phyloP scores from a whole-genome alignment of 1,140 invertebrate genomes.

The Drosophila prosaltans region DNA sequence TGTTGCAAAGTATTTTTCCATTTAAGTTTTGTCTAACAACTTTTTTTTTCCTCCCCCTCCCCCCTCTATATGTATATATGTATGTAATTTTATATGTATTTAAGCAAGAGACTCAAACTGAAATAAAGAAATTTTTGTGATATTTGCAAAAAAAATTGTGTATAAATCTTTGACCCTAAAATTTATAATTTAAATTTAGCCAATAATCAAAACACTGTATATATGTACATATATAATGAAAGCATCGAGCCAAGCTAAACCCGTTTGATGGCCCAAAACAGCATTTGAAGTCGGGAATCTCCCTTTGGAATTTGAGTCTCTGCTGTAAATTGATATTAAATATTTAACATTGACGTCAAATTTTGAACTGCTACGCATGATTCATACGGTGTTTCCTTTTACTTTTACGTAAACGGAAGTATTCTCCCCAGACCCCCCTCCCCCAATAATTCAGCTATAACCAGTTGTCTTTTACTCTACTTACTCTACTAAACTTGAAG shows the following conservation, averaged over 20 bases:
- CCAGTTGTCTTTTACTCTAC: background rate
- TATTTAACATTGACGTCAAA: background rate
- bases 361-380: background rate
- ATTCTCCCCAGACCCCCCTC: background rate
- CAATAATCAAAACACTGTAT: too few species aligned
- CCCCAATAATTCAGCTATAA: background rate
- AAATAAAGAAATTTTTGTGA: constrained; percentile 21
- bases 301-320: too few species aligned
- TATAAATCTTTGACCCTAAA: too few species aligned
- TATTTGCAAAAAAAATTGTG: constrained; percentile 8
- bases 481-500: too few species aligned
- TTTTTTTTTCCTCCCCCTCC: background rate
- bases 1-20: constrained; percentile 21
- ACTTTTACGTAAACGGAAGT: constrained; percentile 4
- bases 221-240: too few species aligned
- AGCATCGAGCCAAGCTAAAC: too few species aligned
- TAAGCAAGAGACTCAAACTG: constrained; percentile 21
- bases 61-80: background rate
- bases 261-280: too few species aligned
- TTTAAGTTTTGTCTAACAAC: constrained; percentile 20
- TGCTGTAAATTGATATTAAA: background rate
- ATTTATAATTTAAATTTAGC: too few species aligned
- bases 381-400: constrained; percentile 1
- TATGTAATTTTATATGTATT: constrained; percentile 10
- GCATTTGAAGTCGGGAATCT: too few species aligned